Conservation (phyloP, 1,140 invertebrate species). For the Zaprionus nigranus region DNA sequence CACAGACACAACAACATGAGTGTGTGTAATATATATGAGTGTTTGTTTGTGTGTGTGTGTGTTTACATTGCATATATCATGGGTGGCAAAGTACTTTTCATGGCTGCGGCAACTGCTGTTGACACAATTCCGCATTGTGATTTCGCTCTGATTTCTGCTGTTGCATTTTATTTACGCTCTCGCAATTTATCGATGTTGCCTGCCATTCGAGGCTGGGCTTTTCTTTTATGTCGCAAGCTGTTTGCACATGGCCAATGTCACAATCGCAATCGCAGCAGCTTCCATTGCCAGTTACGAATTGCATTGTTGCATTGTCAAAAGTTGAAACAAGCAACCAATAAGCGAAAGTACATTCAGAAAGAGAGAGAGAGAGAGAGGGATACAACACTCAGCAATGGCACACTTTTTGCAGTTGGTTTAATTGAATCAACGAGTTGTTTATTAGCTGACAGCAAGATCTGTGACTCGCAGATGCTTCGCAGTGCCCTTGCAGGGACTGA, state of each 20-base stretch:
- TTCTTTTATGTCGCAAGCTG: slow-evolving; percentile 53
- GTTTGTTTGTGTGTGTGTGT: slow-evolving; percentile 11
- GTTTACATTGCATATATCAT: slow-evolving; percentile 23
- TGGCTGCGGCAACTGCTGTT: slow-evolving; percentile 54
- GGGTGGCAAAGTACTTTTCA: slow-evolving; percentile 30
- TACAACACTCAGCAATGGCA: neutral
- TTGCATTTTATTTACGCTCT: slow-evolving; percentile 68
- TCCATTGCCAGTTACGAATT: slow-evolving; percentile 1
- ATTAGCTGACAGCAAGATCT: slow-evolving; percentile 27
- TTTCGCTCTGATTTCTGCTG: slow-evolving; percentile 39
- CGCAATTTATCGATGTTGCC: slow-evolving; percentile 67
- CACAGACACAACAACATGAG: neutral
- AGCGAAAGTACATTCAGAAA: neutral
- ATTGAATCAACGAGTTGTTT: slow-evolving; percentile 60
- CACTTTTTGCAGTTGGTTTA: slow-evolving; percentile 45
- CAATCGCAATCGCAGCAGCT: slow-evolving; percentile 20
- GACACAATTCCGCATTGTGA: slow-evolving; percentile 65
- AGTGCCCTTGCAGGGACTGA: slow-evolving; percentile 3
- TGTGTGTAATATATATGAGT: slow-evolving; percentile 1
- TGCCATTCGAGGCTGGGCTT: slow-evolving; percentile 14
- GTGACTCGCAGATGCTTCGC: slow-evolving; percentile 1
- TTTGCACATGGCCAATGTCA: slow-evolving; percentile 52
- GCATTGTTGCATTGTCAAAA: slow-evolving; percentile 41
- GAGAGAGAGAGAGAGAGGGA: neutral
- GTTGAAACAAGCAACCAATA: slow-evolving; percentile 43